These are phyloP conservation scores for Rhagoletis zephyria DNA, from an alignment of 1,140 invertebrate genomes.

Conservation along the genomic window DNA sequence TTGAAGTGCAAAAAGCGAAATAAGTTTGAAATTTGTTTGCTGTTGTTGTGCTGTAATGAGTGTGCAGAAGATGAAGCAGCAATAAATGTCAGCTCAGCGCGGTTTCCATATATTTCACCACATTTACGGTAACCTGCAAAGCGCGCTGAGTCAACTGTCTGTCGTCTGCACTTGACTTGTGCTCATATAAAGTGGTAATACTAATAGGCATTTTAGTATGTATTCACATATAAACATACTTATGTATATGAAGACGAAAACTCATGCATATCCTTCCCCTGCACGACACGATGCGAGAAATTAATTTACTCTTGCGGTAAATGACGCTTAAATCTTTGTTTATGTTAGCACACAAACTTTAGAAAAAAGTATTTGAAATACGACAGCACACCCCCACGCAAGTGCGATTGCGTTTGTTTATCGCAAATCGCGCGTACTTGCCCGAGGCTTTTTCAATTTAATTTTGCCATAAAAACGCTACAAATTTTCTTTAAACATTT, in stretches of 20 bases:
- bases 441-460: neutral
- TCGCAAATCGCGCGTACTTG: neutral
- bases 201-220: no score
- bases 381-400: no score
- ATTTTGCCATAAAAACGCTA: neutral
- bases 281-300: neutral
- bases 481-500: neutral
- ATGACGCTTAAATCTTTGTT: neutral
- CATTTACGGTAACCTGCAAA: neutral
- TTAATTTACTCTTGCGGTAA: neutral
- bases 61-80: neutral
- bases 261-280: neutral
- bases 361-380: neutral
- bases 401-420: neutral
- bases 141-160: neutral
- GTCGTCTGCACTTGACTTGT: neutral
- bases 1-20: neutral
- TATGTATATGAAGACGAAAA: neutral
- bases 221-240: no score
- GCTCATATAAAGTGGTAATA: no score
- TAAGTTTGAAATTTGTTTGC: neutral
- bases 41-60: slow-evolving; percentile 2
- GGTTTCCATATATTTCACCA: neutral
- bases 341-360: neutral
- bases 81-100: neutral